Percentiles rank a stretch among this genome's conserved stretches.
These are phyloP conservation scores for Drosophila melanocephala DNA, from an alignment of 2,888 invertebrate species.

Conservation along the genomic window DNA sequence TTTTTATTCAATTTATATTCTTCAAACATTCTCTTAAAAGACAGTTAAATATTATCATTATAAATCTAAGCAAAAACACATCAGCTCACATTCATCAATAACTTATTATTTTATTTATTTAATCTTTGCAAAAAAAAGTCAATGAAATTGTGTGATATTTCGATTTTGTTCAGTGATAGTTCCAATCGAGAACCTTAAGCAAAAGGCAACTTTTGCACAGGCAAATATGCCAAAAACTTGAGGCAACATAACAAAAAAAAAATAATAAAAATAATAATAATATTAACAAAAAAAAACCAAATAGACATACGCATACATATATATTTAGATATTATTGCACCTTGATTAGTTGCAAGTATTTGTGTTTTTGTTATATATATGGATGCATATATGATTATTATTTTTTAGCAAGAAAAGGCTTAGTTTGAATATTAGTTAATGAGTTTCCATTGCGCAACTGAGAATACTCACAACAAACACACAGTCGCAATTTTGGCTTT, in stretches of 20 bases:
- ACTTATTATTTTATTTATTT: constrained; percentile 50
- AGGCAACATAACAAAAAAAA: constrained; percentile 14
- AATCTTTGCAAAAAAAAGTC: constrained; percentile 23
- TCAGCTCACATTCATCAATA: constrained; percentile 37
- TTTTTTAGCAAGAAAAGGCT: constrained; percentile 27
- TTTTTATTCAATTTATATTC: constrained; percentile 65
- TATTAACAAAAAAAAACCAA: constrained; percentile 1
- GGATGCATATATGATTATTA: neutral
- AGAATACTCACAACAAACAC: constrained; percentile 45
- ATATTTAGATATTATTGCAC: constrained; percentile 20
- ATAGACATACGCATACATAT: constrained; percentile 22
- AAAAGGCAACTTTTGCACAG: constrained; percentile 36
- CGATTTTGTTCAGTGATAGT: constrained; percentile 57
- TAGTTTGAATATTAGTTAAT: constrained; percentile 53
- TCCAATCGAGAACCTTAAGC: constrained; percentile 49
- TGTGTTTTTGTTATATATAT: constrained; percentile 13
- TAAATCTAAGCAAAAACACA: neutral
- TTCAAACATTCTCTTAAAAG: constrained; percentile 38
- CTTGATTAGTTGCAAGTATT: constrained; percentile 25
- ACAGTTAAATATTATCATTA: constrained; percentile 8
- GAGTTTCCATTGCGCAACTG: constrained; percentile 42
- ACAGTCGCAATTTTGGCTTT: constrained; percentile 29
- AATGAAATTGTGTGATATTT: constrained; percentile 61
- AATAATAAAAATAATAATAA: neutral
- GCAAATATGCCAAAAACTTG: constrained; percentile 48